Base-by-base conservation (phyloP, 2,797 vertebrate species). In the Steatocranus sp. region DNA sequence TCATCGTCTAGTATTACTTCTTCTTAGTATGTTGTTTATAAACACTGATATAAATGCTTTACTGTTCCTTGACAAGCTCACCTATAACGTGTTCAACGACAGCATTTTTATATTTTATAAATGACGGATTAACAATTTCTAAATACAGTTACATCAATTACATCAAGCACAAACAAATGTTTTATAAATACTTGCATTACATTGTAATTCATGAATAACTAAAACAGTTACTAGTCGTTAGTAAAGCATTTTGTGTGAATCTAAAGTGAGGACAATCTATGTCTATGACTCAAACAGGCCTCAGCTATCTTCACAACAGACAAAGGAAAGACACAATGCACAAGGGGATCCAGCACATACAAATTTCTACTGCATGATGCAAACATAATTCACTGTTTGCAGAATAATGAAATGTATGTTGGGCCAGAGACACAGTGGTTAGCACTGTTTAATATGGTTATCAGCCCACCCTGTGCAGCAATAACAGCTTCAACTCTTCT, bases 1-100 rank as follows among this genome's bases (percentile, higher is more conserved):
- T 61, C 56, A 34, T 61, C 1, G 0, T 34, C 30, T 34, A 61
- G 30, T 0, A 34, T 61, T 61, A 34, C 17, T n/a, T 11, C 27
- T 32, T 58, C 56, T 61, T 61, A 61, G 30, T n/a, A 34, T n/a
- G 56, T 61, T 6, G 1, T 61, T 61, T 61, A 34, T 34, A 34
- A 58, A 58, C 56, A 30, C 56, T 58, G 17, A 58, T 34, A 34
- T 0, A 4, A 34, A 34, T n/a, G 30, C 56, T 34, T 32, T 58
- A 32, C 30, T 61, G 56, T 34, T 61, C 30, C 30, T 61, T 61
- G 34, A 34, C 56, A 34, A 61, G 30, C 56, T 61, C 30, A 3
- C 30, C 17, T 61, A 61, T 61, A 61, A 34, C 2, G 6, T 2
- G 30, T 61, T 61, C 30, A 61, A 34, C 4, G 10, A 0, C 17